Conservation (phyloP, 1,140 invertebrate genomes). For the Drosophila sproati region DNA sequence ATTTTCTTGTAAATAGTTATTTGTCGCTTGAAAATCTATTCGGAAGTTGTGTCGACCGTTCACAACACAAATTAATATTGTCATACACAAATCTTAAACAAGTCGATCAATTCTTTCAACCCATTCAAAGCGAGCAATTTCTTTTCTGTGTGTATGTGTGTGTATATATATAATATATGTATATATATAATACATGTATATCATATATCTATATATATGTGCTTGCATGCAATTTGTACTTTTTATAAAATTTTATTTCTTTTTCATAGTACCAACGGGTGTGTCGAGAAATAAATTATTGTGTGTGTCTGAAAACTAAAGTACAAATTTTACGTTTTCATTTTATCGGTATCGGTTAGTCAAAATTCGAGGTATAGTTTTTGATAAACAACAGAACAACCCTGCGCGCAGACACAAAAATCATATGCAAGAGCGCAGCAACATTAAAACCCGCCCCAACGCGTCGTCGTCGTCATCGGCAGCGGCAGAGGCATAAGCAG, state of each 20-base stretch:
- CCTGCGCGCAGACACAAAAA: slow-evolving; percentile 45
- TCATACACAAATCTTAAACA: not conserved
- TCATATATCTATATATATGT: not conserved
- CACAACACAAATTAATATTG: slow-evolving; percentile 13
- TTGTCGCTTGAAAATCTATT: slow-evolving; percentile 21
- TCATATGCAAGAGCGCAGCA: slow-evolving; percentile 53
- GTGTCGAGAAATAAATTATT: slow-evolving; percentile 13
- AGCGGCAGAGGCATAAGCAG: not conserved
- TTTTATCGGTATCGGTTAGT: slow-evolving; percentile 47
- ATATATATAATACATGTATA: not conserved
- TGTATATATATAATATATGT: not conserved
- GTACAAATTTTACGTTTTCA: slow-evolving; percentile 36
- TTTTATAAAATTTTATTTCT: not conserved
- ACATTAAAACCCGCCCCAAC: slow-evolving; percentile 48
- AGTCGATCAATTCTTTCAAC: not conserved
- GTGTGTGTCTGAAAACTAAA: slow-evolving; percentile 38
- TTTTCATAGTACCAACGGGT: not conserved
- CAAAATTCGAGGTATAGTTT: slow-evolving; percentile 40
- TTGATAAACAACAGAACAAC: slow-evolving; percentile 48
- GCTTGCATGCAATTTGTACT: not conserved
- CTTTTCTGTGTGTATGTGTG: slow-evolving; percentile 18
- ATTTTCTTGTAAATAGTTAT: slow-evolving; percentile 44
- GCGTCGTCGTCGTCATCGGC: slow-evolving; percentile 33
- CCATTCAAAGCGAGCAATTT: slow-evolving; percentile 12
- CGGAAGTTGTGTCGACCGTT: slow-evolving; percentile 21